A percentile compares a stretch with the other conserved stretches of the same genome.
Conservation (phyloP, 1,140 invertebrate species). For the Idris sp. region DNA sequence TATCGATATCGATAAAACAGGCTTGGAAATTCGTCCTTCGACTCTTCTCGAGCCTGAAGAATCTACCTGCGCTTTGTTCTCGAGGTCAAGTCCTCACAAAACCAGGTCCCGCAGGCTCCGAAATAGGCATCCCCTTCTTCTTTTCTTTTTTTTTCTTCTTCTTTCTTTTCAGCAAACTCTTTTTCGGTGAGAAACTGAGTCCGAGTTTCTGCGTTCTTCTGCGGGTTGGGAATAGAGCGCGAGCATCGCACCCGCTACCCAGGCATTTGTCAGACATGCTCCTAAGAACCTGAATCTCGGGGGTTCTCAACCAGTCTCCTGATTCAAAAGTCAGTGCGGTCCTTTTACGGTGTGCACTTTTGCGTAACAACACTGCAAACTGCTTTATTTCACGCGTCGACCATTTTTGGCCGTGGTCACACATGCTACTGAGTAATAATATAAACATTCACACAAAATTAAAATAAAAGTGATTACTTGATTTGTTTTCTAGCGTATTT, state of each 20-base stretch:
- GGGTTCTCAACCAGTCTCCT: constrained; percentile 73
- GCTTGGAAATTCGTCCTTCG: constrained; percentile 38
- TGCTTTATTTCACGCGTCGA: no score
- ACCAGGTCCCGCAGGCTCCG: constrained; percentile 54
- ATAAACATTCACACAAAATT: no score
- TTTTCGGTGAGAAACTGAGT: constrained; percentile 68
- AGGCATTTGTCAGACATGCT: constrained; percentile 67
- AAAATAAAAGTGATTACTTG: no score
- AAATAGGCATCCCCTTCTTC: constrained; percentile 56
- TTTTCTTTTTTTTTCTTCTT: constrained; percentile 1
- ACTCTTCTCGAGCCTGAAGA: constrained; percentile 31
- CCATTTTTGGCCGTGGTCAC: no score
- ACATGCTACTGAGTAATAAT: no score
- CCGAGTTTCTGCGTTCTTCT: no score
- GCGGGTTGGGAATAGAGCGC: constrained; percentile 70
- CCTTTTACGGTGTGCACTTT: no score
- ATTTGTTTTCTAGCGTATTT: no score
- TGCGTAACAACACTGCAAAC: no score
- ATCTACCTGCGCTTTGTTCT: constrained; percentile 48
- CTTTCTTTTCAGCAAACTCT: no score
- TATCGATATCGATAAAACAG: constrained; percentile 24
- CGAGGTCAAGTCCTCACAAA: constrained; percentile 56
- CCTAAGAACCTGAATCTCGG: constrained; percentile 74
- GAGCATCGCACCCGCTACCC: constrained; percentile 72
- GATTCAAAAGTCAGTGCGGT: no score